phyloP scores from a whole-genome alignment of 2,888 invertebrate species.

The Drosophila peninsularis region DNA sequence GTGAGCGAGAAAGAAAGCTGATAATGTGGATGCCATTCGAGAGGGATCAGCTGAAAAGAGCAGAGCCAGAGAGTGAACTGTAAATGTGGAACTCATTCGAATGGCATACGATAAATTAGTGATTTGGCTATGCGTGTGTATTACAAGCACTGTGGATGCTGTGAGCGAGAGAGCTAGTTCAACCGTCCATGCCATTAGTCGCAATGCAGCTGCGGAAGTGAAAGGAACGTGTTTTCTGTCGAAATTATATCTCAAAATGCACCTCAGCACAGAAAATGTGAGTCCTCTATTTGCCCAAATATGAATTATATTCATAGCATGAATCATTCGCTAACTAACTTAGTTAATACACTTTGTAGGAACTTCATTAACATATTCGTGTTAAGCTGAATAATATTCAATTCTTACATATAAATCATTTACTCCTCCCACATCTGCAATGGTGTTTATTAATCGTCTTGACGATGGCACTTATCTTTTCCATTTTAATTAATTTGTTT shows the following conservation, averaged over 20 bases:
- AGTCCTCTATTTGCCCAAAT: too few relatives aligned
- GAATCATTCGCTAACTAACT: too few relatives aligned
- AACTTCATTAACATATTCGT: too few relatives aligned
- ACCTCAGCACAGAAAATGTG: too few relatives aligned
- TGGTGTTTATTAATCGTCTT: not conserved
- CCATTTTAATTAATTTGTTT: conserved; percentile 9
- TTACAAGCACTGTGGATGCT: not conserved
- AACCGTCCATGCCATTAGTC: not conserved
- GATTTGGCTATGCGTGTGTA: not conserved
- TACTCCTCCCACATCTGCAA: not conserved
- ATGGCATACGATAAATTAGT: not conserved
- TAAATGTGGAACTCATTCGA: not conserved
- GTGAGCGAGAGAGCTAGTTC: not conserved
- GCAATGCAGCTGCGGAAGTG: not conserved
- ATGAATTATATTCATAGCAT: too few relatives aligned
- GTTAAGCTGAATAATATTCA: not conserved
- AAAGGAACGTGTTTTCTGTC: too few relatives aligned
- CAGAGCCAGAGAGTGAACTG: not conserved
- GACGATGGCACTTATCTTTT: not conserved
- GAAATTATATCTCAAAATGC: too few relatives aligned
- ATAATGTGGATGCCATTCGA: too few relatives aligned
- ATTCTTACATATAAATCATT: not conserved
- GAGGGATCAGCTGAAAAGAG: not conserved
- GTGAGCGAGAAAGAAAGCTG: not conserved
- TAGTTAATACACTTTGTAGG: too few relatives aligned